phyloP scores from a whole-genome alignment of 2,113 vertebrate species.

The Platichthys stellatus region DNA sequence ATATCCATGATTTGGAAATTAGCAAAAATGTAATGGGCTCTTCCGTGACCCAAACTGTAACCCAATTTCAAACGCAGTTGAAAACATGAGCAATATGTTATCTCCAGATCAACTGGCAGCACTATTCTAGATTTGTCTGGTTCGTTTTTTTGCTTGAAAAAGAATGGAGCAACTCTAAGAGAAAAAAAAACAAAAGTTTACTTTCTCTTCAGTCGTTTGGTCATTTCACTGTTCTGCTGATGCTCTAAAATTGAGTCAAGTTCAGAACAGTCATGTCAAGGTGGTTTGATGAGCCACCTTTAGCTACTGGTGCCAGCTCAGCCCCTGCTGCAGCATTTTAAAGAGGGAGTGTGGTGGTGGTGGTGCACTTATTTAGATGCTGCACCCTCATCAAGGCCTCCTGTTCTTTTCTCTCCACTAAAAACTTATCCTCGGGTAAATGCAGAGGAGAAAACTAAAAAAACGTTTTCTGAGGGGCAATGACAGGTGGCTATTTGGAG shows the following conservation, averaged over 20 bases:
- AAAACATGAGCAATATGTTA: too few species aligned
- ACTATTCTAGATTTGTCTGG: too few species aligned
- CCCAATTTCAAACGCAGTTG: too few species aligned
- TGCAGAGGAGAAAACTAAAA: not conserved
- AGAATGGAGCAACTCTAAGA: slow-evolving; percentile 5
- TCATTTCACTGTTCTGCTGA: slow-evolving; percentile 58
- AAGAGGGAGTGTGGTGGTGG: slow-evolving; percentile 17
- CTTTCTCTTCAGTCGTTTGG: slow-evolving; percentile 32
- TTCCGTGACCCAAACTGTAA: not conserved
- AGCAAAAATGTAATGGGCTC: too few species aligned
- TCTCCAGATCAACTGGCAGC: too few species aligned
- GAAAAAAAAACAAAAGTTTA: slow-evolving; percentile 13
- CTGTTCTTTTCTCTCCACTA: not conserved
- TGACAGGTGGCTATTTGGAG: not conserved
- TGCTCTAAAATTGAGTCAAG: slow-evolving; percentile 48
- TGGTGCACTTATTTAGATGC: slow-evolving; percentile 50
- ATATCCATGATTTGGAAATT: too few species aligned
- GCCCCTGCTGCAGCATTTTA: slow-evolving; percentile 61
- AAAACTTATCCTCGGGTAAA: slow-evolving; percentile 40
- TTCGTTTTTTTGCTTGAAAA: not conserved
- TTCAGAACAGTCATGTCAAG: slow-evolving; percentile 70
- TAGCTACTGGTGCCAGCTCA: slow-evolving; percentile 51
- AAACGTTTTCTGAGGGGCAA: not conserved
- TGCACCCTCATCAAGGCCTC: slow-evolving; percentile 31
- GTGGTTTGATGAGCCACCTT: slow-evolving; percentile 57